These are phyloP conservation scores for Sciaenops ocellatus DNA, from an alignment of 2,797 vertebrate genomes.

Conservation along the genomic window DNA sequence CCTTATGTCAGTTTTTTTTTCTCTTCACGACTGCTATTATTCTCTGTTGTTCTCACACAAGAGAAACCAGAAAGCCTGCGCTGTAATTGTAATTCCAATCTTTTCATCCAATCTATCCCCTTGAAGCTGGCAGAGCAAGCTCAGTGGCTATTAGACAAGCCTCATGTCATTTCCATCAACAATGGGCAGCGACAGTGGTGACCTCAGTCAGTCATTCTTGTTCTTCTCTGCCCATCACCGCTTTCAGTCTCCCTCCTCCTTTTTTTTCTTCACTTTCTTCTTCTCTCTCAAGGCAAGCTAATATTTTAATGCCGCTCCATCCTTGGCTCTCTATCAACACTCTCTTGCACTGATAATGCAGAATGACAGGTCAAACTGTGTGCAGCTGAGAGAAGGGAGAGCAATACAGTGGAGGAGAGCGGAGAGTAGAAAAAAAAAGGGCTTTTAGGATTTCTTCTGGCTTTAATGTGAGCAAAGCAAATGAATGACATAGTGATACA, in stretches of 20 bases:
- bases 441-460: conserved; percentile 61
- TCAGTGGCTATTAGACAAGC: conserved; percentile 45
- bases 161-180: conserved; percentile 66
- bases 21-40: conserved; percentile 52
- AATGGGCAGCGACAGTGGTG: conserved; percentile 33
- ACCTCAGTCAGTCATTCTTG: conserved; percentile 52
- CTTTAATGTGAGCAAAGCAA: conserved; percentile 71
- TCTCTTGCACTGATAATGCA: conserved; percentile 67
- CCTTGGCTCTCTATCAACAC: conserved; percentile 59
- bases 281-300: conserved; percentile 51
- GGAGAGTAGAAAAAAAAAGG: conserved; percentile 24
- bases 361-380: conserved; percentile 71
- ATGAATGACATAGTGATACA: conserved; percentile 70
- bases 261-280: conserved; percentile 16
- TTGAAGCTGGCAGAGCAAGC: conserved; percentile 39
- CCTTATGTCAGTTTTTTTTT: conserved; percentile 42
- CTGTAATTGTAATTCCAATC: conserved; percentile 54
- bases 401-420: conserved; percentile 34
- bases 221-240: conserved; percentile 33
- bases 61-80: conserved; percentile 18
- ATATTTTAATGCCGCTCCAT: conserved; percentile 70
- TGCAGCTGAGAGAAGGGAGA: conserved; percentile 51
- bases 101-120: conserved; percentile 53
- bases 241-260: conserved; percentile 26
- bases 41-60: conserved; percentile 37